phyloP scores from a whole-genome alignment of 2,113 vertebrate genomes.

The Eublepharis macularius region DNA sequence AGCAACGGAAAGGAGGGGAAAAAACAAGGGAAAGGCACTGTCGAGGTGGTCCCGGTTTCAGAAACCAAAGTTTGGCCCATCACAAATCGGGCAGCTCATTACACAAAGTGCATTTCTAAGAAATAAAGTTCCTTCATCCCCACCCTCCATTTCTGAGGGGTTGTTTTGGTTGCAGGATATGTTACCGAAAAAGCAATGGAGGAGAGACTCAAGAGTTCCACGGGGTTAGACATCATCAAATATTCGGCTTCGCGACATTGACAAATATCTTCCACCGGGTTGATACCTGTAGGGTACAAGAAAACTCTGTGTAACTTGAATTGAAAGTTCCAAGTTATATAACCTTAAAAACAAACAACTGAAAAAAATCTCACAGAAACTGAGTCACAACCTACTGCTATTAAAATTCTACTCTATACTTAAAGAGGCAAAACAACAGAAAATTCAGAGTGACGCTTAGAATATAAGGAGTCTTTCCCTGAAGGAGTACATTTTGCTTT shows the following conservation, averaged over 20 bases:
- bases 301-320: slow-evolving; percentile 38
- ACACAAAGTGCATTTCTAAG: slow-evolving; percentile 48
- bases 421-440: not conserved
- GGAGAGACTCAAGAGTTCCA: slow-evolving; percentile 30
- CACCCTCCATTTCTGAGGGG: slow-evolving; percentile 32
- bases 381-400: not conserved
- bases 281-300: slow-evolving; percentile 79
- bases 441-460: not conserved
- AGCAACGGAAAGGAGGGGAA: not conserved
- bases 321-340: slow-evolving; percentile 28
- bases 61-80: slow-evolving; percentile 39
- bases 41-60: not conserved
- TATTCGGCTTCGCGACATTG: slow-evolving; percentile 91
- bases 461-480: not conserved
- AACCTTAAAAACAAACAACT: slow-evolving; percentile 2
- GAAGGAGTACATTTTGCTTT: not conserved
- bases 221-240: slow-evolving; percentile 90
- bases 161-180: slow-evolving; percentile 42
- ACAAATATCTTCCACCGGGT: slow-evolving; percentile 89
- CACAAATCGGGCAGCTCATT: slow-evolving; percentile 28
- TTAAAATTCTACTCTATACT: not conserved
- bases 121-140: slow-evolving; percentile 39
- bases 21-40: slow-evolving; percentile 8
- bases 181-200: slow-evolving; percentile 43
- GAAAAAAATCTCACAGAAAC: no score